Base-by-base conservation (phyloP, 2,113 vertebrate species). In the Daubentonia madagascariensis region DNA sequence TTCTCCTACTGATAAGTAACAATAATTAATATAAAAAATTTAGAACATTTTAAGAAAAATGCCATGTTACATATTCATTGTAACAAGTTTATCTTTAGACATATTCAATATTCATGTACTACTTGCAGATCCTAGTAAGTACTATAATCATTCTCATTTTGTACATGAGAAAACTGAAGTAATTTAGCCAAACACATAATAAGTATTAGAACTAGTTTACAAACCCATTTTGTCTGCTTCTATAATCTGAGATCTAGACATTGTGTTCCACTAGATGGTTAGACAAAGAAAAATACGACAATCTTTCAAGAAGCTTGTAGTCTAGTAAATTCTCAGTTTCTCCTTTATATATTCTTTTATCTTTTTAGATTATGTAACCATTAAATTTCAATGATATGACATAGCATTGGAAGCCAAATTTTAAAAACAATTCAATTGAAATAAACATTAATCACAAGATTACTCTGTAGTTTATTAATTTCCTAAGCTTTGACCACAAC, bases 1-100 rank as follows among this genome's bases (percentile, higher is more conserved):
- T 76, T 93, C 30, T 94, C 32, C 28, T 89, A 16, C 20, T 93
- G 16, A 37, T 70, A 68, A 54, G 43, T 45, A 84, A 32, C 17
- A 83, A 83, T 61, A 79, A 45, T 59, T 86, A 79, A 85, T 57
- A 65, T 0, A 83, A 28, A 91, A 52, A 61, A 37, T 85, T 67
- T 90, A 96, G 23, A 86, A 84, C 8, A 68, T 94, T 16, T 72
- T 54, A 96, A 80, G 25, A 83, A 52, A 63, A 43, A 85, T 85
- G 32, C 2, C 13, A n/a, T 84, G 18, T 65, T 63, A 13, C 35
- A 40, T 65, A 48, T 54, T 93, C 40, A 84, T 63, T 88, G 43
- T 57, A 11, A n/a, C n/a, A n/a, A n/a, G n/a, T n/a, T n/a, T n/a
- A n/a, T n/a, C n/a, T n/a, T n/a, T n/a, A n/a, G n/a, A n/a, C n/a